phyloP scores from a whole-genome alignment of 2,113 vertebrate genomes.

The Circaetus cinerascens region DNA sequence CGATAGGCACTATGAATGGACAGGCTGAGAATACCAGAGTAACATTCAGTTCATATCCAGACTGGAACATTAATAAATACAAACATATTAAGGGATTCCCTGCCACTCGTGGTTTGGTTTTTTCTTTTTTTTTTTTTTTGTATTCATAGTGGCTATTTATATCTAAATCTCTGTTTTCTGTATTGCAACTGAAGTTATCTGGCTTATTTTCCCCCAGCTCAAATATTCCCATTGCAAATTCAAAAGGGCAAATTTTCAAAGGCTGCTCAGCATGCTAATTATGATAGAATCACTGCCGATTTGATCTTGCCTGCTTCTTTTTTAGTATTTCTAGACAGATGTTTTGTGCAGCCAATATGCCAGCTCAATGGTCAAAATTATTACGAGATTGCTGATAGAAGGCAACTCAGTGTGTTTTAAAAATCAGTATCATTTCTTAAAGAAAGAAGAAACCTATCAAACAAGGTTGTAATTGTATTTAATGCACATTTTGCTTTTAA shows the following conservation, averaged over 20 bases:
- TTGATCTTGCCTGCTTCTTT: neutral
- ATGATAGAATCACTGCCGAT: neutral
- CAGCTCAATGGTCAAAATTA: constrained; percentile 1
- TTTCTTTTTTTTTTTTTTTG: neutral
- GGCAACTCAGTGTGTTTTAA: neutral
- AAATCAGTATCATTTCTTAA: neutral
- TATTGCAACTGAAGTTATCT: neutral
- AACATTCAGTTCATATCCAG: neutral
- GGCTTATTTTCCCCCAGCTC: neutral
- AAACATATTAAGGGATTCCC: neutral
- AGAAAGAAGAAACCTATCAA: constrained; percentile 48
- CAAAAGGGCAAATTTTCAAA: neutral
- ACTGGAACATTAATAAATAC: neutral
- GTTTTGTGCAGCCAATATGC: neutral
- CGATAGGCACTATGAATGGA: neutral
- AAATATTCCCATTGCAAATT: neutral
- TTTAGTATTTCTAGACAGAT: neutral
- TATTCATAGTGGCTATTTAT: neutral
- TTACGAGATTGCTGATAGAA: neutral
- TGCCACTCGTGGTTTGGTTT: neutral
- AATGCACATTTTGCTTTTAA: constrained; percentile 77
- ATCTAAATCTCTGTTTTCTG: neutral
- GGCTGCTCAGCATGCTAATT: neutral
- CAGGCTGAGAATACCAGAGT: neutral
- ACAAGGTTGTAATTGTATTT: constrained; percentile 63